These are phyloP conservation scores for Heterohyrax brucei DNA, from an alignment of 2,797 vertebrate species.

Conservation along the genomic window DNA sequence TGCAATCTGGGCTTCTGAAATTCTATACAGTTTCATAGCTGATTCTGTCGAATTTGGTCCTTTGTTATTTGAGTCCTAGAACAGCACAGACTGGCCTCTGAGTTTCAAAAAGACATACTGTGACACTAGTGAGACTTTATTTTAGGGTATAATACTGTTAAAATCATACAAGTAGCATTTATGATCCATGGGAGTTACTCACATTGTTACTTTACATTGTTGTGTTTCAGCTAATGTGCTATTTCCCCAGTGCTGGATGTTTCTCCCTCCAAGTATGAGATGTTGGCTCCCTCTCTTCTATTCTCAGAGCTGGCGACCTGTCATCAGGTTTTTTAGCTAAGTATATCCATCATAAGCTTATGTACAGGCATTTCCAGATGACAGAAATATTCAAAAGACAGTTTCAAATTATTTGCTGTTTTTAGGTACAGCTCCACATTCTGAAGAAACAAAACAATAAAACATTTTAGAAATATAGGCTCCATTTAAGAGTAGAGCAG, in stretches of 20 bases:
- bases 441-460: conserved; percentile 70
- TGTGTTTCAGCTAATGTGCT: conserved; percentile 79
- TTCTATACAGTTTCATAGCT: background rate
- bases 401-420: conserved; percentile 69
- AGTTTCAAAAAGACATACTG: conserved; percentile 82
- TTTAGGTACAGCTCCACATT: conserved; percentile 44
- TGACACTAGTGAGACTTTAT: conserved; percentile 74
- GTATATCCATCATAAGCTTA: conserved; percentile 81
- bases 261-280: conserved; percentile 73
- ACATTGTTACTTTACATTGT: conserved; percentile 70
- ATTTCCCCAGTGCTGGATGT: conserved; percentile 77
- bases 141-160: conserved; percentile 83
- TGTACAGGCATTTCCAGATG: conserved; percentile 82
- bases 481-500: conserved; percentile 58
- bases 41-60: background rate
- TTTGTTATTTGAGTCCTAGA: conserved; percentile 43
- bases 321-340: conserved; percentile 84
- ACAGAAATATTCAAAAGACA: conserved; percentile 81
- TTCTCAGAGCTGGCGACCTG: conserved; percentile 83
- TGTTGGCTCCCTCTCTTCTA: conserved; percentile 54
- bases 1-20: background rate
- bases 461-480: conserved; percentile 59
- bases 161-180: conserved; percentile 80
- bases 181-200: conserved; percentile 32
- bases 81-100: conserved; percentile 13